phyloP scores from a whole-genome alignment of 2,113 vertebrate genomes.

The Nicator chloris region DNA sequence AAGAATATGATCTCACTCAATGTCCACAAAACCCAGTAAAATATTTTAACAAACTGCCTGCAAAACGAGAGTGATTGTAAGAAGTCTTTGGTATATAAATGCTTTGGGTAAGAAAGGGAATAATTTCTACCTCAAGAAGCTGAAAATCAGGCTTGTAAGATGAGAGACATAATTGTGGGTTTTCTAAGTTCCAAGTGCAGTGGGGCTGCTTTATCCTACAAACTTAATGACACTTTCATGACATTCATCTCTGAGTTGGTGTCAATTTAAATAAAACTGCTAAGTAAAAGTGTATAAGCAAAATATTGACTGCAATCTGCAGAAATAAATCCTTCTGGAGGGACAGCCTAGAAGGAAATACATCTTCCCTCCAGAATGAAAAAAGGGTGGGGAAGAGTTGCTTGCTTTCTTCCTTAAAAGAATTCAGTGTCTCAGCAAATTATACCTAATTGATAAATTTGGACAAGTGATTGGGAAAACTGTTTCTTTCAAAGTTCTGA shows the following conservation, averaged over 20 bases:
- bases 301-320: not conserved
- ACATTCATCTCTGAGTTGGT: not conserved
- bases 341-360: not conserved
- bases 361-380: not conserved
- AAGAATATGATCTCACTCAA: not conserved
- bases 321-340: not conserved
- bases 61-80: not conserved
- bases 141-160: not conserved
- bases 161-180: fast-evolving
- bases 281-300: not conserved
- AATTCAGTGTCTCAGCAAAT: not conserved
- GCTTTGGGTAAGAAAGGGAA: not conserved
- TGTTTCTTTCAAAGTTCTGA: not conserved
- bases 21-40: not conserved
- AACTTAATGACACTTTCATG: not conserved
- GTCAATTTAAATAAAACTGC: not conserved
- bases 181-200: not conserved
- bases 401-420: not conserved
- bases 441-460: not conserved
- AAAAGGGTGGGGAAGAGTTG: not conserved
- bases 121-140: not conserved
- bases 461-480: not conserved
- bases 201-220: not conserved
- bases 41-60: not conserved
- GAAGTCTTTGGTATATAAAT: not conserved